Evolutionary conservation across 2,797 vertebrate species (phyloP).

Genomic region (Eospalax fontanierii): DNA sequence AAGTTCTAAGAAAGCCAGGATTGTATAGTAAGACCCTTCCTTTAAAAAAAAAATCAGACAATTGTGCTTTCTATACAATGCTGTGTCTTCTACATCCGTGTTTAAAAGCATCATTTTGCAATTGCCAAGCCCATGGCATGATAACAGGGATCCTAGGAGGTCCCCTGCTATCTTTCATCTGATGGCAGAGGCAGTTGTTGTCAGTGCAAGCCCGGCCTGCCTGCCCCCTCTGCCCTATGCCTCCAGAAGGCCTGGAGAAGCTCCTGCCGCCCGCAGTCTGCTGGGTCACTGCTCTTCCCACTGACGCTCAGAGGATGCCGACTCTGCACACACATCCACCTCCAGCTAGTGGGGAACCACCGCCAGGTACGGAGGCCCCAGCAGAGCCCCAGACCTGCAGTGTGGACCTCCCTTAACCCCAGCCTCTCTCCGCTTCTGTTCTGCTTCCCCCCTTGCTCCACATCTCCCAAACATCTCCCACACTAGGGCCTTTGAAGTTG

Average conservation of each 20-base stretch:
- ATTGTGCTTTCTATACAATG: too few species aligned
- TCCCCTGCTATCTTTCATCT: not conserved
- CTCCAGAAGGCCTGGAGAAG: not conserved
- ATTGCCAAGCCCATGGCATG: rapidly evolving
- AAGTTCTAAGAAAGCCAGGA: too few species aligned
- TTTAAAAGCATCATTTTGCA: not conserved
- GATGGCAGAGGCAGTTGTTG: not conserved
- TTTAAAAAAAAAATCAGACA: not conserved
- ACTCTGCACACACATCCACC: not conserved
- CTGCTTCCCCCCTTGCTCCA: not conserved
- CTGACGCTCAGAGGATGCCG: not conserved
- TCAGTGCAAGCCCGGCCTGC: not conserved
- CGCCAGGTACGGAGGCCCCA: not conserved
- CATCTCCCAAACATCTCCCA: not conserved
- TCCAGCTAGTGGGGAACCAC: not conserved
- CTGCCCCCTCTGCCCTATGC: not conserved
- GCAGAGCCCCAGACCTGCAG: too few species aligned
- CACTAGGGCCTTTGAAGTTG: not conserved
- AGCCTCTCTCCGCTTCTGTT: not conserved
- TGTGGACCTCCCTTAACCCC: not conserved
- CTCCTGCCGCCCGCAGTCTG: rapidly evolving
- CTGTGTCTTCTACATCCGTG: not conserved
- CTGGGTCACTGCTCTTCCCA: not conserved
- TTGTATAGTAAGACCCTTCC: too few species aligned
- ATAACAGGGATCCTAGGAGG: not conserved